These are phyloP conservation scores for Desmophyllum pertusum DNA, from an alignment of 92 coral and sea anemone genomes.

Conservation along the genomic window DNA sequence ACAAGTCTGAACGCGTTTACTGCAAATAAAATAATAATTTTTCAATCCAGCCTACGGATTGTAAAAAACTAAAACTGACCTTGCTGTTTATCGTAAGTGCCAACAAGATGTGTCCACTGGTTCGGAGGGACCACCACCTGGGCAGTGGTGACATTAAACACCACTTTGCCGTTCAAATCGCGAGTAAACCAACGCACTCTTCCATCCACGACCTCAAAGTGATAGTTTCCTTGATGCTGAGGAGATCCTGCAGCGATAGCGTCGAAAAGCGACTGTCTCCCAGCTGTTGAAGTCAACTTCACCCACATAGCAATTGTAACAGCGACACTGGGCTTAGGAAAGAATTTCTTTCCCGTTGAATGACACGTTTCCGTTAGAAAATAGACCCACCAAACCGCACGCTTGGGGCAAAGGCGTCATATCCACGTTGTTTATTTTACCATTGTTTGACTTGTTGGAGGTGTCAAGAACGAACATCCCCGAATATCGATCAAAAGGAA, in stretches of 20 bases:
- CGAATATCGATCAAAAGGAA: slow-evolving; percentile 71
- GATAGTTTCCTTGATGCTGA: slow-evolving; percentile 61
- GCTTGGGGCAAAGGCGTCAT: slow-evolving; percentile 52
- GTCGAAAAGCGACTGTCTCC: slow-evolving; percentile 77
- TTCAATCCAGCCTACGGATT: too few relatives aligned
- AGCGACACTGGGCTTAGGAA: slow-evolving; percentile 72
- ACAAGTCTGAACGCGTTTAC: too few relatives aligned
- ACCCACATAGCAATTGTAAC: slow-evolving; percentile 84
- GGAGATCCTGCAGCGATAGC: slow-evolving; percentile 58
- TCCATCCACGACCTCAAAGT: slow-evolving; percentile 74
- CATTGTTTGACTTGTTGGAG: slow-evolving; percentile 73
- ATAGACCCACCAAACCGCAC: slow-evolving; percentile 76
- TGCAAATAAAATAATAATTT: too few relatives aligned
- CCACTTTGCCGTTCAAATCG: slow-evolving; percentile 45
- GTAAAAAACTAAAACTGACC: slow-evolving; percentile 47
- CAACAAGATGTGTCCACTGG: slow-evolving; percentile 82
- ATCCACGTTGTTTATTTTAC: slow-evolving; percentile 56
- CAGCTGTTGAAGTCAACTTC: slow-evolving; percentile 52
- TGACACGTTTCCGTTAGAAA: slow-evolving; percentile 75
- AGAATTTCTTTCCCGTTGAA: slow-evolving; percentile 69
- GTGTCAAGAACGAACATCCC: slow-evolving; percentile 59
- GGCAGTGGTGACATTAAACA: slow-evolving; percentile 62
- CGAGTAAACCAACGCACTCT: slow-evolving; percentile 75
- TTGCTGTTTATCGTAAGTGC: slow-evolving; percentile 68
- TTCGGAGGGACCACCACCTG: slow-evolving; percentile 58